phyloP scores from a whole-genome alignment of 2,888 invertebrate species.

The Synanthedon tipuliformis region DNA sequence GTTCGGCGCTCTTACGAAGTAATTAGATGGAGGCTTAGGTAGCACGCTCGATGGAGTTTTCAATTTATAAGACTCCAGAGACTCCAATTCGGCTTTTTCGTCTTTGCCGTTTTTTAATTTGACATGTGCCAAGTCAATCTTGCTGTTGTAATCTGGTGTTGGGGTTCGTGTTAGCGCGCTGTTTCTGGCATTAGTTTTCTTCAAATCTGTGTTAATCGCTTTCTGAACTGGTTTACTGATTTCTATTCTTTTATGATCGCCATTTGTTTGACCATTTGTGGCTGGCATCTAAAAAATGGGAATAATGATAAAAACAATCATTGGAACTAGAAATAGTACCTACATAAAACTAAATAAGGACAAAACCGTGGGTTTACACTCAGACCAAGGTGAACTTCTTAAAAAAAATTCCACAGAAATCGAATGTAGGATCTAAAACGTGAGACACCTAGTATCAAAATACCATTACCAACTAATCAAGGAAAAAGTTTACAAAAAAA shows the following conservation, averaged over 20 bases:
- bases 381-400: no score
- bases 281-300: constrained; percentile 42
- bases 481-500: no score
- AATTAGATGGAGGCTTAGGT: constrained; percentile 77
- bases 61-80: constrained; percentile 79
- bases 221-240: constrained; percentile 18
- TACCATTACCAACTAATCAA: no score
- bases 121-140: constrained; percentile 22
- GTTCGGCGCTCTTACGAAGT: constrained; percentile 72
- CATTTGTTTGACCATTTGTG: constrained; percentile 42
- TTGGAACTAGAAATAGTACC: no score
- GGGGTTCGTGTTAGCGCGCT: constrained; percentile 44
- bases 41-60: constrained; percentile 72
- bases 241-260: constrained; percentile 26
- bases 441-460: no score
- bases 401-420: no score
- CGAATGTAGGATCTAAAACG: no score
- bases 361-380: no score
- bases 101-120: constrained; percentile 38
- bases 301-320: no score
- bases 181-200: constrained; percentile 35
- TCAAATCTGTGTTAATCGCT: constrained; percentile 22
- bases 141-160: constrained; percentile 51
- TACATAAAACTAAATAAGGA: no score
- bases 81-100: constrained; percentile 79